Conservation (phyloP, 2,113 vertebrate genomes). For the Motacilla alba region DNA sequence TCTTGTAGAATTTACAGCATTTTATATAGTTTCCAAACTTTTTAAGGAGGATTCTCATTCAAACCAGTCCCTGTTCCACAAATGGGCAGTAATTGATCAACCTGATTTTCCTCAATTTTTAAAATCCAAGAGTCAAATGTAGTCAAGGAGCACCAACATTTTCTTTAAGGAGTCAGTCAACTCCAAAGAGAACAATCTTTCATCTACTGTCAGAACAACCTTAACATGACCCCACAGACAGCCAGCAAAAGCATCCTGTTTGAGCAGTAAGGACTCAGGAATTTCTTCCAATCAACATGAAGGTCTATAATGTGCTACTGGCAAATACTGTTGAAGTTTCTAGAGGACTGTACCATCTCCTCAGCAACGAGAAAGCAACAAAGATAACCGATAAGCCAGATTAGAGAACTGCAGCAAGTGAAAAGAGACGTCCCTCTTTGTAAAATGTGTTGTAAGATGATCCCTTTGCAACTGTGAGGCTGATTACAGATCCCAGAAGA, state of each 20-base stretch:
- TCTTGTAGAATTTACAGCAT: not conserved
- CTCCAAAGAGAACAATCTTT: not conserved
- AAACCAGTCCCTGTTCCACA: not conserved
- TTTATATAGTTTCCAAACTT: not conserved
- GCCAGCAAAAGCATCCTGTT: not conserved
- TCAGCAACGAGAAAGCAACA: not conserved
- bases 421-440: not conserved
- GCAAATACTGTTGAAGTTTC: not conserved
- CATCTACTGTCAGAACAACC: not conserved
- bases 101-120: not conserved
- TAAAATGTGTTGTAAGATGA: not conserved
- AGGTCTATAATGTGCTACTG: not conserved
- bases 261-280: not conserved
- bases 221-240: not conserved
- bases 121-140: not conserved
- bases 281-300: not conserved
- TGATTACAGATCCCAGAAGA: not conserved
- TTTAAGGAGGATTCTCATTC: not conserved
- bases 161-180: not conserved
- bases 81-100: not conserved
- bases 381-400: not conserved
- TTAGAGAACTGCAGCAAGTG: not conserved
- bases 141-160: not conserved
- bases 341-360: not conserved
- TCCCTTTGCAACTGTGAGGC: not conserved